Base-by-base conservation (phyloP, 1,140 invertebrate genomes). In the Rhyzopertha dominica region DNA sequence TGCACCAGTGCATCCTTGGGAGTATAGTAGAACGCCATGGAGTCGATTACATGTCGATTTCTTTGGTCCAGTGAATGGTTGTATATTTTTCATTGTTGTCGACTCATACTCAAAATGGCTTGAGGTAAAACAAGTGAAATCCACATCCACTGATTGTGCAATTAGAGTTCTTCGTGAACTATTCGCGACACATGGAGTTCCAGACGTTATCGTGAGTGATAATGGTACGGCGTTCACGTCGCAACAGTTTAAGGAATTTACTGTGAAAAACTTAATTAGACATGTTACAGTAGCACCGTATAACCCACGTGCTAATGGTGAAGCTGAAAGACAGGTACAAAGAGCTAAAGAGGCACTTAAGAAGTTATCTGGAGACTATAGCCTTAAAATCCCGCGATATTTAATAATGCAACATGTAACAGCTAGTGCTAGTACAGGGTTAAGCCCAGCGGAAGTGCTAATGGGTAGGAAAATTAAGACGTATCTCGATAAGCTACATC, bases 1-100 rank as follows among this genome's bases (percentile, higher is more conserved):
- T 43, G 35, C 46, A 18, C 23, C 38, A n/a, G n/a, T n/a, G 9
- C 50, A 56, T 36, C 47, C 49, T 2, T 73, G 70, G 71, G 42
- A 51, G 7, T 49, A 47, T 39, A 56, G 69, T n/a, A 51, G 47
- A 20, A 51, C 45, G 16, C 67, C 63, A 5, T 73, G 67, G 59
- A 43, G 64, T 12, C 34, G 62, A 25, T 22, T 67, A 1, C 65
- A 67, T 45, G 49, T 55, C n/a, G 59, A 65, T 52, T 62, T 63
- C 42, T 51, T 58, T 19, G 63, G 61, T 10, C 59, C 58, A 14
- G 60, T 63, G 32, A 29, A 47, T 14, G 43, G 44, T 26, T 45
- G 57, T 31, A 47, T 41, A 14, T 54, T 54, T 41, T 45, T 61
- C 5, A 40, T 61, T n/a, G 8, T 63, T 1, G 36, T 52, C 13